Evolutionary conservation across 2,888 invertebrate genomes (phyloP), one percentile per base, ranked within the genome.

Genomic region (Trichogramma dendrolimi): DNA sequence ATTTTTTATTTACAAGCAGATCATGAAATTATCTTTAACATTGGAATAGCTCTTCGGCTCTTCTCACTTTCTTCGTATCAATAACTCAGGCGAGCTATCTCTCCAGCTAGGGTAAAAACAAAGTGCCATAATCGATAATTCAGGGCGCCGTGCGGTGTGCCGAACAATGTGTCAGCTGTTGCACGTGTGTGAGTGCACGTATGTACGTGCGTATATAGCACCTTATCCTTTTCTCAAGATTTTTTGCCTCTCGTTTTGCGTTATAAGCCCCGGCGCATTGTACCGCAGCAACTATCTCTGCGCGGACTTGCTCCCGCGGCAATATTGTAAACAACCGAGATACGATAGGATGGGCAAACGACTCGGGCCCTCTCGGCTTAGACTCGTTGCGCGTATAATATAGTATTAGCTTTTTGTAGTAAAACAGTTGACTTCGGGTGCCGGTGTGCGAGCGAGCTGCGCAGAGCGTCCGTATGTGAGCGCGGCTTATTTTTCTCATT

Each of bases 61-160:
- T 27, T 27, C 59, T 63, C 59, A 60, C 58, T 60, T 55, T 50
- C 56, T 61, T 58, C 70, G 65, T 68, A 68, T 67, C 27, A 27
- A 27, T 27, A 27, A 27, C 27, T 27, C 27, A 27, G 27, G 27
- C 27, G 27, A 27, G 27, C 27, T 27, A 27, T 27, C 27, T 65
- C 66, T 63, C 63, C 60, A 65, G 67, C 66, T 2, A 46, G 27
- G 27, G 27, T 27, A 27, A 27, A 27, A 27, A 27, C 27, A 71
- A 72, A 71, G 70, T 69, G 73, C 75, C 76, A 76, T 75, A 76
- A 76, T 75, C 76, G 75, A 75, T 76, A 76, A 77, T 73, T 77
- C 75, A 76, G 73, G 65, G 69, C 40, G 41, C 56, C 67, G 68
- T 52, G 14, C 54, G 14, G 8, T 38, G 42, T 67, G 68, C 68